phyloP scores from a whole-genome alignment of 2,113 vertebrate species.

The Neolamprologus sp. region DNA sequence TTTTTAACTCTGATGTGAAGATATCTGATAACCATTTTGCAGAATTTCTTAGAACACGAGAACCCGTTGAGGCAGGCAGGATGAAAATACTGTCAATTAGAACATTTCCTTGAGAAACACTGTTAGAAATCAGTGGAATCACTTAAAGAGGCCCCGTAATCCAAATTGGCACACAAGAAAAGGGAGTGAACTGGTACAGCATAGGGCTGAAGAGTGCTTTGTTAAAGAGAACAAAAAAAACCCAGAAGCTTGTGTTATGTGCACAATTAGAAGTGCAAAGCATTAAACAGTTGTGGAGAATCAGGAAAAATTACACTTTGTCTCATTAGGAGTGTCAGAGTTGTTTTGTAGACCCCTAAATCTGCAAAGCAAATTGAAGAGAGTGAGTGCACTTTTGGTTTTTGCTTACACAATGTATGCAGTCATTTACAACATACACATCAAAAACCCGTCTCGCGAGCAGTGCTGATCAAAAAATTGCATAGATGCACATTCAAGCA shows the following conservation, averaged over 20 bases:
- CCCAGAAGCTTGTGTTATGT: neutral
- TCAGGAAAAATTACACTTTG: conserved; percentile 29
- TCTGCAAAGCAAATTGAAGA: conserved; percentile 71
- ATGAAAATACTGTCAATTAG: neutral
- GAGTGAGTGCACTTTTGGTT: conserved; percentile 29
- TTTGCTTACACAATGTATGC: neutral
- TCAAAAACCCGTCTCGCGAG: neutral
- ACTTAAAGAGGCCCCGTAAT: neutral
- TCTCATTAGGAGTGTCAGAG: conserved; percentile 56
- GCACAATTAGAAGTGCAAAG: conserved; percentile 1
- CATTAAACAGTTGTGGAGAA: neutral
- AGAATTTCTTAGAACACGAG: neutral
- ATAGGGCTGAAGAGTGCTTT: neutral
- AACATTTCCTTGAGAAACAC: neutral
- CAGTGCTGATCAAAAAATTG: neutral
- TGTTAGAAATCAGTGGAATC: neutral
- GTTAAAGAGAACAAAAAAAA: neutral
- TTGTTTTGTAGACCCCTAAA: conserved; percentile 72
- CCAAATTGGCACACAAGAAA: neutral
- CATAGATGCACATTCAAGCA: neutral
- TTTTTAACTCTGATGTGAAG: neutral
- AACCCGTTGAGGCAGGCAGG: neutral
- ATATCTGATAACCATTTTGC: neutral
- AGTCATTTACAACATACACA: neutral
- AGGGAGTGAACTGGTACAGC: neutral